phyloP scores from a whole-genome alignment of 1,140 invertebrate species.

The Bombus confusus region DNA sequence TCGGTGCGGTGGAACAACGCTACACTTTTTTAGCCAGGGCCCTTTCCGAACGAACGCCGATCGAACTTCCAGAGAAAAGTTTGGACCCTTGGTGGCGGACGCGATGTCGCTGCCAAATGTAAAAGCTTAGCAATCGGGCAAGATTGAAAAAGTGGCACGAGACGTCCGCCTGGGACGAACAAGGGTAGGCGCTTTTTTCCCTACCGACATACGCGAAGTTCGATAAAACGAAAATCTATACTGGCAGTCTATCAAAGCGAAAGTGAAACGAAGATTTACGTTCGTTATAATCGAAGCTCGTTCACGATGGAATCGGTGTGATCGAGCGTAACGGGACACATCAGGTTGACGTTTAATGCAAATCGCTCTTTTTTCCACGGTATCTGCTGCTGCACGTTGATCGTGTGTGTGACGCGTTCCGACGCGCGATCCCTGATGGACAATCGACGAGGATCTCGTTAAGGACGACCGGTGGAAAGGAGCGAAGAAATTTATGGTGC shows the following conservation, averaged over 20 bases:
- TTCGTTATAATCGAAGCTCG: neutral
- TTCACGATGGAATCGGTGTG: neutral
- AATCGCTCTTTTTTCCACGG: neutral
- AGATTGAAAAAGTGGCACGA: neutral
- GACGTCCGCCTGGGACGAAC: neutral
- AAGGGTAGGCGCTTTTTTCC: neutral
- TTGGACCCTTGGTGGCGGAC: neutral
- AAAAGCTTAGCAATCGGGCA: neutral
- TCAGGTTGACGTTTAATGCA: neutral
- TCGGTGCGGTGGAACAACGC: neutral
- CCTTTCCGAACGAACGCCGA: neutral
- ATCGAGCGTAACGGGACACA: neutral
- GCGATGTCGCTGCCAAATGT: neutral
- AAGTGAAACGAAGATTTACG: slow-evolving; percentile 7
- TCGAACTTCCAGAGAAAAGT: slow-evolving; percentile 19
- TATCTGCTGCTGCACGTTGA: neutral
- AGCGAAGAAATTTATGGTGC: slow-evolving; percentile 6
- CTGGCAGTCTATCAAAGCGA: neutral
- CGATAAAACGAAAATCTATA: neutral
- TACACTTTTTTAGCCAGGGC: neutral
- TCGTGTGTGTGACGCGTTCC: no score
- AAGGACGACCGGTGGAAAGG: neutral
- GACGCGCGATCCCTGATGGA: neutral
- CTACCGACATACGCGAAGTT: neutral
- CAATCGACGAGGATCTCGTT: slow-evolving; percentile 28